Evolutionary conservation across 92 coral and sea anemone genomes (phyloP).

Genomic region (Epizoanthus stellaris): DNA sequence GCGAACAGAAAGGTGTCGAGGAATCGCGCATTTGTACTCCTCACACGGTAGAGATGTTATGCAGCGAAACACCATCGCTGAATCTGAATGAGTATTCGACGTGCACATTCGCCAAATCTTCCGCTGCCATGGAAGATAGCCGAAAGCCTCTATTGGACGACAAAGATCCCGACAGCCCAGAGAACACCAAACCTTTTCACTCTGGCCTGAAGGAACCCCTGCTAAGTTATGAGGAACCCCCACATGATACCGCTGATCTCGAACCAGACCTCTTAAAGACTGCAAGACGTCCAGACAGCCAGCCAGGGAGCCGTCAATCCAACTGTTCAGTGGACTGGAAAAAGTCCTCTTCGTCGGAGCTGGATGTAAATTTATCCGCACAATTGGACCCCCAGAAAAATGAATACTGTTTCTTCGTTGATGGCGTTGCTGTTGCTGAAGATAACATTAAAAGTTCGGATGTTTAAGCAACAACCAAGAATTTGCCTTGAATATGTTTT

Average conservation of each 20-base stretch:
- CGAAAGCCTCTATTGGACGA: conserved; percentile 11
- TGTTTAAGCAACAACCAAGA: conserved; percentile 52
- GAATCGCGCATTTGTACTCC: neutral
- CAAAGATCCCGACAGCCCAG: conserved; percentile 2
- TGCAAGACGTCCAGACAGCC: neutral
- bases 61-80: neutral
- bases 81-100: neutral
- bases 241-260: neutral
- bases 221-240: neutral
- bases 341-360: conserved; percentile 13
- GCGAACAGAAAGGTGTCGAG: conserved; percentile 15
- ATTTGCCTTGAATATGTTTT: neutral
- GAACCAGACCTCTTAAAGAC: conserved; percentile 6
- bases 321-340: conserved; percentile 41
- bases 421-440: conserved; percentile 77
- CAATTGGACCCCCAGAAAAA: conserved; percentile 70
- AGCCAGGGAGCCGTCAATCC: conserved; percentile 11
- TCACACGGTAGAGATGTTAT: neutral
- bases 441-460: conserved; percentile 71
- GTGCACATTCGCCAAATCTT: neutral
- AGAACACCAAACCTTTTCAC: neutral
- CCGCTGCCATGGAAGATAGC: neutral
- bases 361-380: conserved; percentile 65
- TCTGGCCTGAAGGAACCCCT: conserved; percentile 17
- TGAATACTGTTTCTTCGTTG: conserved; percentile 71